These are phyloP conservation scores for Octomys mimax DNA, from an alignment of 2,797 vertebrate species.

Conservation along the genomic window DNA sequence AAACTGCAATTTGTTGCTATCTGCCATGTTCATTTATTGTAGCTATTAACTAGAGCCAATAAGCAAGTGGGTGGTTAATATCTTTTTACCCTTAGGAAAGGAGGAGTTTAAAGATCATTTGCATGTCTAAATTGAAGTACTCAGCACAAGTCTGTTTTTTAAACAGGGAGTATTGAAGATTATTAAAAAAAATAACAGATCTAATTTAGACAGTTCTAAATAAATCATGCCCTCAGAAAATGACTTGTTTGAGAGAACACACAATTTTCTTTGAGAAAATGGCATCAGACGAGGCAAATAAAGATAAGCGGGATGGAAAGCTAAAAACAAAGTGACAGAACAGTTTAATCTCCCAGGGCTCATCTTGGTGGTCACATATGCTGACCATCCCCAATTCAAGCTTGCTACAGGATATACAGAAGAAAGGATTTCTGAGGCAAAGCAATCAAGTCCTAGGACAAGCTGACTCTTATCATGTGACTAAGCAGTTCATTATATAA, in stretches of 20 bases:
- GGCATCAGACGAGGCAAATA: constrained; percentile 3
- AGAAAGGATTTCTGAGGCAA: not conserved
- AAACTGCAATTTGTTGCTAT: constrained; percentile 62
- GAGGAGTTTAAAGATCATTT: constrained; percentile 68
- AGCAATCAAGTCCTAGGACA: not conserved
- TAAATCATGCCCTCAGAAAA: constrained; percentile 69
- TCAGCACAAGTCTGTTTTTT: constrained; percentile 43
- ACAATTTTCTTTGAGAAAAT: constrained; percentile 64
- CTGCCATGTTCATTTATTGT: constrained; percentile 76
- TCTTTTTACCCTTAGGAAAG: constrained; percentile 72
- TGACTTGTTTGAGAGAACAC: constrained; percentile 60
- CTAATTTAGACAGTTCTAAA: constrained; percentile 74
- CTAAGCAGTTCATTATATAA: not conserved
- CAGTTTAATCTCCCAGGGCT: not conserved
- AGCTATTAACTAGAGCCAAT: constrained; percentile 77
- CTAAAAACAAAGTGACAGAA: constrained; percentile 27
- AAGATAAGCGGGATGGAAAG: constrained; percentile 13
- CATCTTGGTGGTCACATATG: not conserved
- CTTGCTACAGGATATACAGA: not conserved
- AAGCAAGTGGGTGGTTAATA: constrained; percentile 79
- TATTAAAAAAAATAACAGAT: constrained; percentile 58
- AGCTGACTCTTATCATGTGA: not conserved
- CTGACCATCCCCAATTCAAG: not conserved
- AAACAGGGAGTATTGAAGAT: constrained; percentile 44
- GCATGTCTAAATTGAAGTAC: constrained; percentile 78